Percentiles rank a stretch among this genome's conserved stretches.
Evolutionary conservation across 1,140 invertebrate genomes (phyloP).

Genomic region (Drosophila simulans): DNA sequence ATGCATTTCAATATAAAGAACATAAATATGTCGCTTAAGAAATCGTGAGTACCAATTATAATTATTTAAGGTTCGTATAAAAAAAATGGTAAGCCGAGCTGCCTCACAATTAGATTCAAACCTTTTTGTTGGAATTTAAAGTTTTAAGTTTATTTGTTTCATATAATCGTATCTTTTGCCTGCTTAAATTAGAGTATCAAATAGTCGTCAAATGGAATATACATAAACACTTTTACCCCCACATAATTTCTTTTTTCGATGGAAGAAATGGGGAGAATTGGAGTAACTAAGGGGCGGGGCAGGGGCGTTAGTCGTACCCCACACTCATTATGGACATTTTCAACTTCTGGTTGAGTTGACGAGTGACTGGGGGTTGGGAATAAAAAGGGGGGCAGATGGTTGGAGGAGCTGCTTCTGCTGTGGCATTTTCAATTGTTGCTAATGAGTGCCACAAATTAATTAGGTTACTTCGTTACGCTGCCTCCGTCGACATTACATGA

Average conservation of each 20-base stretch:
- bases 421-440: slow-evolving; percentile 81
- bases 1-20: slow-evolving; percentile 30
- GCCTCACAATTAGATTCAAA: not conserved
- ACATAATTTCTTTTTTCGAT: not conserved
- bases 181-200: not conserved
- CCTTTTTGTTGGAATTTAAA: not conserved
- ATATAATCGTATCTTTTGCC: too few species aligned
- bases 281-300: slow-evolving; percentile 1
- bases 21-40: slow-evolving; percentile 27
- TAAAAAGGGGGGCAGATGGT: not conserved
- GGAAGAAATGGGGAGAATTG: slow-evolving; percentile 1
- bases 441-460: slow-evolving; percentile 83
- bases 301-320: slow-evolving; percentile 15
- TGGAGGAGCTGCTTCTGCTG: slow-evolving; percentile 35
- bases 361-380: slow-evolving; percentile 22
- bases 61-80: not conserved
- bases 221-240: not conserved
- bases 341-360: slow-evolving; percentile 60
- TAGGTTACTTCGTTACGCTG: slow-evolving; percentile 81
- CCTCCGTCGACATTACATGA: slow-evolving; percentile 48
- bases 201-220: not conserved
- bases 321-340: slow-evolving; percentile 56
- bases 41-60: slow-evolving; percentile 19
- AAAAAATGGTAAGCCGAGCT: not conserved
- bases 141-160: not conserved